Conservation (phyloP, 1,140 invertebrate genomes). For the Patella vulgata region DNA sequence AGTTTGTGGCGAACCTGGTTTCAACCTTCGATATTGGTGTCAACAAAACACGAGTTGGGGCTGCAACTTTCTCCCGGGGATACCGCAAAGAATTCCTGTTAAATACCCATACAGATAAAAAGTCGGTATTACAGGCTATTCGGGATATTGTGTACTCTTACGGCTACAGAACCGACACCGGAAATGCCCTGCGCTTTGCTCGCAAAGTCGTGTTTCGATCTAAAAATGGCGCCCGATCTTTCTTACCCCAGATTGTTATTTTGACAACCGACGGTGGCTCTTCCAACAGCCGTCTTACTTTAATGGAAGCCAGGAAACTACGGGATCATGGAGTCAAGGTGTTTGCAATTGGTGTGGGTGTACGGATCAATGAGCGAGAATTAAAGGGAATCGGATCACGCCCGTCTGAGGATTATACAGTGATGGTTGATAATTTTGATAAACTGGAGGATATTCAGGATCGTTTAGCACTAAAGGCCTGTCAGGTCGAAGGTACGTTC, state of each 20-base stretch:
- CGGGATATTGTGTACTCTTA: conserved; percentile 1
- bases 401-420: conserved; percentile 44
- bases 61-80: too few species aligned
- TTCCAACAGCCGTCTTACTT: conserved; percentile 32
- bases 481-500: too few species aligned
- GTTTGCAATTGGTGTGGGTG: conserved; percentile 53
- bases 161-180: conserved; percentile 25
- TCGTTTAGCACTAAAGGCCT: too few species aligned
- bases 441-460: too few species aligned
- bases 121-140: conserved; percentile 16
- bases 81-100: conserved; percentile 48
- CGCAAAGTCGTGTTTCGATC: too few species aligned
- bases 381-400: conserved; percentile 44
- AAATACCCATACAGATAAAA: conserved; percentile 34
- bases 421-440: conserved; percentile 51
- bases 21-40: conserved; percentile 43
- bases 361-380: conserved; percentile 36
- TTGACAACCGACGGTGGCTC: conserved; percentile 54
- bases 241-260: conserved; percentile 55
- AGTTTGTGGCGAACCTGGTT: conserved; percentile 39
- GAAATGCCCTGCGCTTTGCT: conserved; percentile 33
- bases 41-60: conserved; percentile 38
- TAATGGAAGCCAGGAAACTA: conserved; percentile 34
- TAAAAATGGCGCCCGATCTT: too few species aligned
- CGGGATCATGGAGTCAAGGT: conserved; percentile 45